Percentiles rank a stretch among this genome's conserved stretches.
Conservation (phyloP, 37 sponge, comb jelly and placozoan species). For the Mnemiopsis leidyi region DNA sequence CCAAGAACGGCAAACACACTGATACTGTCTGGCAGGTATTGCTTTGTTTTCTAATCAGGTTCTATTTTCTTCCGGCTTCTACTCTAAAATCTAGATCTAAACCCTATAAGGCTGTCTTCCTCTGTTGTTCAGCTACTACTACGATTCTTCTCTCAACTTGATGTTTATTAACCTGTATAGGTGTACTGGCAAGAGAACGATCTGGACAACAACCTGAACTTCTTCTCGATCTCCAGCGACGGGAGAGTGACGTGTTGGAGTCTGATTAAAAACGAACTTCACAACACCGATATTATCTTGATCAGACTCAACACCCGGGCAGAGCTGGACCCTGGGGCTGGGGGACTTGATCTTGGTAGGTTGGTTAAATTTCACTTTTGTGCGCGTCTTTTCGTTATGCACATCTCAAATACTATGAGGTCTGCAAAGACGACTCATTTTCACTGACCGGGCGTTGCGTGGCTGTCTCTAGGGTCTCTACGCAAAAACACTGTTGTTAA, state of each 20-base stretch:
- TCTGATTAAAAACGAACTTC: conserved; percentile 89
- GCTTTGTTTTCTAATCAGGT: too few species aligned
- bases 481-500: too few species aligned
- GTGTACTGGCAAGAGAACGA: conserved; percentile 95
- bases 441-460: too few species aligned
- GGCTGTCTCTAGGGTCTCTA: too few species aligned
- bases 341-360: conserved; percentile 49
- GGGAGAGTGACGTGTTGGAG: conserved; percentile 72
- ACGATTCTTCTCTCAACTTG: neutral
- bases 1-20: conserved; percentile 90
- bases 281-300: conserved; percentile 75
- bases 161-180: conserved; percentile 66
- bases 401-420: too few species aligned
- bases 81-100: too few species aligned
- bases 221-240: conserved; percentile 90
- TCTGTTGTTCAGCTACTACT: neutral
- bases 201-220: conserved; percentile 87
- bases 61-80: too few species aligned
- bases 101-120: too few species aligned
- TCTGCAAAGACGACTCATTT: too few species aligned
- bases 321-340: conserved; percentile 8
- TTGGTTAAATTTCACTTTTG: neutral
- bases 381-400: too few species aligned
- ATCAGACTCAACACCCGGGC: neutral
- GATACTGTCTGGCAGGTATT: conserved; percentile 88